phyloP scores from a whole-genome alignment of 2,797 vertebrate genomes.

The Hoplostethus atlanticus region DNA sequence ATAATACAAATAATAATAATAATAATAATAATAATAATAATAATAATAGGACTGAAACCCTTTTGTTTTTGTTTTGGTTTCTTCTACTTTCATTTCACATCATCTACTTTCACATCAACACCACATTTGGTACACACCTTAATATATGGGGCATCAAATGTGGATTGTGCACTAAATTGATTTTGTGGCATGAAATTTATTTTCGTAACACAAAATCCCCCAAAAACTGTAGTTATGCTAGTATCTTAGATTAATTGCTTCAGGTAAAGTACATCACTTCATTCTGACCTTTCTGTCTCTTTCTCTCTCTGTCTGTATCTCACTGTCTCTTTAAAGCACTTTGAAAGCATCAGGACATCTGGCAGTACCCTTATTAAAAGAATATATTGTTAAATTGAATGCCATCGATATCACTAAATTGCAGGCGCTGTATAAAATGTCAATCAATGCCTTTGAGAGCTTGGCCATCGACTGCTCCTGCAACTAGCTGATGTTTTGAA shows the following conservation, averaged over 20 bases:
- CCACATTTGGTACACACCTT: no score
- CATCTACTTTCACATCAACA: no score
- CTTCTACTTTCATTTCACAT: no score
- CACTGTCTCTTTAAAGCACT: conserved; percentile 70
- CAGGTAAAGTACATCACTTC: conserved; percentile 46
- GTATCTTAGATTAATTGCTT: conserved; percentile 51
- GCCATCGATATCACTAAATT: conserved; percentile 73
- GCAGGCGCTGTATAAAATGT: conserved; percentile 71
- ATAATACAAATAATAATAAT: no score
- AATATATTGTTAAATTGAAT: conserved; percentile 72
- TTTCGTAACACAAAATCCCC: no score
- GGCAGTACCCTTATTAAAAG: conserved; percentile 67
- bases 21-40: no score
- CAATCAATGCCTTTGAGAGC: conserved; percentile 67
- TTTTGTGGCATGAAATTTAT: no score
- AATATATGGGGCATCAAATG: no score
- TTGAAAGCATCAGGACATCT: conserved; percentile 57
- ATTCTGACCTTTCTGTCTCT: conserved; percentile 60
- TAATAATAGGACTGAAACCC: no score
- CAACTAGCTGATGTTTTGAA: conserved; percentile 61
- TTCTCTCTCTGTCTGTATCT: conserved; percentile 35
- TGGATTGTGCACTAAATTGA: no score
- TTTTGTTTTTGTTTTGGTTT: no score
- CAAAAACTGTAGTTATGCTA: neutral
- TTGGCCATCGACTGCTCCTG: conserved; percentile 39